A percentile compares a stretch with the other conserved stretches of the same genome.
These are phyloP conservation scores for Platycheirus albimanus DNA, from an alignment of 2,888 invertebrate species.

Conservation along the genomic window DNA sequence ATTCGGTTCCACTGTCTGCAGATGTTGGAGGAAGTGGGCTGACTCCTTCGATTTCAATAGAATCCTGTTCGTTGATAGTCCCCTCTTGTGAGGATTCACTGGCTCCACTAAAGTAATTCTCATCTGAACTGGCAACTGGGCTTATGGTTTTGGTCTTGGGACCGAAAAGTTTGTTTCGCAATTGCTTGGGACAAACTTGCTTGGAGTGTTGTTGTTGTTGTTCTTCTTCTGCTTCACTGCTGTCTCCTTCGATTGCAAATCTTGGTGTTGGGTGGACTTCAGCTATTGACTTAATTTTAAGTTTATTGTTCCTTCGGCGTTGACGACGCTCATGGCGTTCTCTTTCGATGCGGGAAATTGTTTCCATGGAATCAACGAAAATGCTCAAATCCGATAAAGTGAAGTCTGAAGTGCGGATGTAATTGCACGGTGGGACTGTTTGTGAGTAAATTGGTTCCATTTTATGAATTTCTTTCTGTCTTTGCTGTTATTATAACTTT, in stretches of 20 bases:
- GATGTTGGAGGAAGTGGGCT: constrained; percentile 10
- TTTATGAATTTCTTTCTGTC: not conserved
- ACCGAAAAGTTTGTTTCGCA: constrained; percentile 33
- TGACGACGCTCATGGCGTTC: constrained; percentile 46
- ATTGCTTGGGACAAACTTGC: constrained; percentile 24
- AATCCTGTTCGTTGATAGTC: not conserved
- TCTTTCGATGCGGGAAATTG: constrained; percentile 32
- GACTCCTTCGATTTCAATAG: constrained; percentile 3
- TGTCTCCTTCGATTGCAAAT: not conserved
- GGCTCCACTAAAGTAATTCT: constrained; percentile 63
- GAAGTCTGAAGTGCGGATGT: constrained; percentile 35
- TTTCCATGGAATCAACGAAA: constrained; percentile 62
- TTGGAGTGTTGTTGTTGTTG: not conserved
- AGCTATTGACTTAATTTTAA: constrained; percentile 1
- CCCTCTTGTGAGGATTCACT: constrained; percentile 33
- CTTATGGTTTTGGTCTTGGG: not conserved
- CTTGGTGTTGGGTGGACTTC: constrained; percentile 12
- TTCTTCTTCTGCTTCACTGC: constrained; percentile 46
- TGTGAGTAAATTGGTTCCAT: constrained; percentile 57
- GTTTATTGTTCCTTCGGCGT: constrained; percentile 20
- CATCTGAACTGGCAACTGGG: constrained; percentile 48
- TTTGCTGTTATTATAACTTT: constrained; percentile 18
- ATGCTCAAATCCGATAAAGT: constrained; percentile 31
- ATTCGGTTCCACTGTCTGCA: constrained; percentile 59
- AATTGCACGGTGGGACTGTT: not conserved